Conservation (phyloP, 2,888 invertebrate species). For the Iselma pallidipennis region DNA sequence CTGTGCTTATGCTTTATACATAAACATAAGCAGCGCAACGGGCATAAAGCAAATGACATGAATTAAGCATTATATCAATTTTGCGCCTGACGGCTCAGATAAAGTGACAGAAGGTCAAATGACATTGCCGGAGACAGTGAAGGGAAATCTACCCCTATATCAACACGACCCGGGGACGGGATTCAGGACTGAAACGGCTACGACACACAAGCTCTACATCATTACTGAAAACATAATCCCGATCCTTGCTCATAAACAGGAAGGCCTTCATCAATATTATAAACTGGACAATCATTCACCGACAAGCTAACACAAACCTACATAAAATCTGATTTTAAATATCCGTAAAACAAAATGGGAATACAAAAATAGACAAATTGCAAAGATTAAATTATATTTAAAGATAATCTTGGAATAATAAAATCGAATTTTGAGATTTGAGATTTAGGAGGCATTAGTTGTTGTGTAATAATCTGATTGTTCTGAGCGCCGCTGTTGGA, state of each 20-base stretch:
- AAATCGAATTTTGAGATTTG: background rate
- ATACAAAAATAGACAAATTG: background rate
- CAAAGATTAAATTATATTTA: too few species aligned
- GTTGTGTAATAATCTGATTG: background rate
- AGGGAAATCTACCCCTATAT: conserved; percentile 31
- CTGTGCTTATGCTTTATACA: conserved; percentile 45
- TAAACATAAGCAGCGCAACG: conserved; percentile 48
- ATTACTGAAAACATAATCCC: conserved; percentile 1
- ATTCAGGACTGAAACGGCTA: background rate
- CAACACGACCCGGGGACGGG: conserved; percentile 19
- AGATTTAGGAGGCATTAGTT: background rate
- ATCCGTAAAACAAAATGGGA: background rate
- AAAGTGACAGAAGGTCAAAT: conserved; percentile 57
- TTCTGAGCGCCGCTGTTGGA: background rate
- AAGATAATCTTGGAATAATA: too few species aligned
- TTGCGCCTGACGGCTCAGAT: conserved; percentile 54
- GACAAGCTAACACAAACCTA: background rate
- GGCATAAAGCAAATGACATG: conserved; percentile 50
- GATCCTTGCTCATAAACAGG: background rate
- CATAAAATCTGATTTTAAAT: background rate
- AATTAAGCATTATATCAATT: conserved; percentile 57
- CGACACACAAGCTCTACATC: background rate
- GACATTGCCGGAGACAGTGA: conserved; percentile 40
- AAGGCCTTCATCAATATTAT: background rate
- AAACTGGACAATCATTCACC: background rate